Evolutionary conservation across 2,113 vertebrate species (phyloP).

Genomic region (Probosciger aterrimus): DNA sequence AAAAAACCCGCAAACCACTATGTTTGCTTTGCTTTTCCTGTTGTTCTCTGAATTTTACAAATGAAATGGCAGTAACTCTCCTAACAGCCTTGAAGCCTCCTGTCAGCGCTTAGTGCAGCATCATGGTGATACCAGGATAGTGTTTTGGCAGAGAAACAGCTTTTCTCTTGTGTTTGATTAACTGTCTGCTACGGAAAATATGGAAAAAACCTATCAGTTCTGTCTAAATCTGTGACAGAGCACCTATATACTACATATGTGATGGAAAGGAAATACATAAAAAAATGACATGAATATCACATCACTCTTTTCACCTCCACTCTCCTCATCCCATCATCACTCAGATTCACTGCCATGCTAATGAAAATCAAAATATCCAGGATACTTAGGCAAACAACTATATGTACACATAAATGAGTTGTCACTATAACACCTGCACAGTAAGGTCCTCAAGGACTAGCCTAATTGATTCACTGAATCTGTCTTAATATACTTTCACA

Average conservation of each 20-base stretch:
- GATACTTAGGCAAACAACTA: background rate
- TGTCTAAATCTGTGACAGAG: background rate
- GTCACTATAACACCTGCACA: background rate
- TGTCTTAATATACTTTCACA: background rate
- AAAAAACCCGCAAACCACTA: background rate
- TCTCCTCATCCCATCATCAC: accelerated
- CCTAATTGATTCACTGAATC: background rate
- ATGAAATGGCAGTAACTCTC: background rate
- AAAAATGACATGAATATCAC: background rate
- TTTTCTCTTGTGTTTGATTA: background rate
- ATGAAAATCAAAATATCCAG: background rate
- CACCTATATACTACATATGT: background rate
- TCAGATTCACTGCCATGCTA: background rate
- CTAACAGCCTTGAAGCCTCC: background rate
- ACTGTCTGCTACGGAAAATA: background rate
- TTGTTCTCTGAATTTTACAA: background rate
- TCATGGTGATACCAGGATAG: background rate
- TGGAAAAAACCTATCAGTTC: background rate
- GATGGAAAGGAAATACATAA: background rate
- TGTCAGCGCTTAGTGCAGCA: background rate
- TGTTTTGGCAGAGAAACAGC: background rate
- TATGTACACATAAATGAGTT: background rate
- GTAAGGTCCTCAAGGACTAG: background rate
- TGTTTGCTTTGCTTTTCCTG: background rate
- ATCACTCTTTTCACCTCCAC: background rate